A percentile compares a stretch with the other conserved stretches of the same genome.
Evolutionary conservation across 2,888 invertebrate species (phyloP).

Genomic region (Xestia ashworthii): DNA sequence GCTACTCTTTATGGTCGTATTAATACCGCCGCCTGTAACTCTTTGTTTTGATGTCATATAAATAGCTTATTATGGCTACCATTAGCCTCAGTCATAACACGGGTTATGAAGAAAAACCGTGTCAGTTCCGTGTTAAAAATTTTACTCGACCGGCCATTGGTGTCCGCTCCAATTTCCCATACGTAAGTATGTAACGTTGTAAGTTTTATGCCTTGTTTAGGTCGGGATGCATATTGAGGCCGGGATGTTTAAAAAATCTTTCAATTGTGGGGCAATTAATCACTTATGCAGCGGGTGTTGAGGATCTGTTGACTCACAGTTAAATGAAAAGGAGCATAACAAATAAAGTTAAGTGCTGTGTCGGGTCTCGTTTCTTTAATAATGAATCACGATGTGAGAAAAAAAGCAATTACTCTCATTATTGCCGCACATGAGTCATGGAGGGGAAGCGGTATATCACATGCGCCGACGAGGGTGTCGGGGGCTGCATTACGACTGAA

Average conservation of each 20-base stretch:
- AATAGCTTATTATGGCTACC: conserved; percentile 81
- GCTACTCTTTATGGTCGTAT: conserved; percentile 77
- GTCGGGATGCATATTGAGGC: conserved; percentile 62
- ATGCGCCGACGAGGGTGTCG: conserved; percentile 62
- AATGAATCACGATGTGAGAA: conserved; percentile 89
- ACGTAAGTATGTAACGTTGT: conserved; percentile 46
- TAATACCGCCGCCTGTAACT: conserved; percentile 73
- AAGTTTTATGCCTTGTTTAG: conserved; percentile 63
- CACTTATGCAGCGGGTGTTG: conserved; percentile 73
- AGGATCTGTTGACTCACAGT: conserved; percentile 79
- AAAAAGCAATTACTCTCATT: conserved; percentile 88
- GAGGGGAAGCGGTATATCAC: conserved; percentile 75
- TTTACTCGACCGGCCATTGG: conserved; percentile 55
- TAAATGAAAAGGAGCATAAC: conserved; percentile 85
- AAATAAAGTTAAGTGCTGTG: conserved; percentile 81
- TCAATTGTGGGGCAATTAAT: conserved; percentile 73
- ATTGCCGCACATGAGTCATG: conserved; percentile 83
- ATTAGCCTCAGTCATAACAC: conserved; percentile 72
- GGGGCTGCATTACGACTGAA: conserved; percentile 63
- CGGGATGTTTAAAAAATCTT: conserved; percentile 71
- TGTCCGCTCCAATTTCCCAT: conserved; percentile 65
- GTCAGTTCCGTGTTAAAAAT: conserved; percentile 83
- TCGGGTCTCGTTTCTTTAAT: conserved; percentile 78
- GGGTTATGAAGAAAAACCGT: conserved; percentile 76
- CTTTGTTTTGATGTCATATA: conserved; percentile 84